Evolutionary conservation across 2,888 invertebrate species (phyloP).

Genomic region (Acronicta psi): DNA sequence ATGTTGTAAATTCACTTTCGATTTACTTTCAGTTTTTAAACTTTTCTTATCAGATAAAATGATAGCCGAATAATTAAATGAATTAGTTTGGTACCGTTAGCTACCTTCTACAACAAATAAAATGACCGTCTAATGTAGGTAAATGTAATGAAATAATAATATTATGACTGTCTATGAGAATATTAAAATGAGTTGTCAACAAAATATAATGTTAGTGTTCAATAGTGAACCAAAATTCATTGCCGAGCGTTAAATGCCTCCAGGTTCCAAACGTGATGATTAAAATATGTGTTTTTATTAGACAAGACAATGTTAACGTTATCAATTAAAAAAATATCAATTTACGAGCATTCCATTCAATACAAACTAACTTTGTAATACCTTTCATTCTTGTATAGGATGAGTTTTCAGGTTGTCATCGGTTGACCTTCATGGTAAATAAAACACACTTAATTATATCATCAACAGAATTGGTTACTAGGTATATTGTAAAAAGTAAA

Average conservation of each 20-base stretch:
- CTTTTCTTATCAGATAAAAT: constrained; percentile 58
- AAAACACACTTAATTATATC: constrained; percentile 61
- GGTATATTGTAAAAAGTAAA: constrained; percentile 30
- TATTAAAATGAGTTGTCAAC: constrained; percentile 24
- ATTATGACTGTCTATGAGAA: constrained; percentile 1
- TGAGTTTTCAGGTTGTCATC: constrained; percentile 64
- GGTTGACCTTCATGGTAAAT: constrained; percentile 62
- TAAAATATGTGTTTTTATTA: constrained; percentile 12
- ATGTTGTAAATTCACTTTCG: constrained; percentile 67
- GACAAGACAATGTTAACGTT: constrained; percentile 31
- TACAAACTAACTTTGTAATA: constrained; percentile 63
- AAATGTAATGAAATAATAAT: constrained; percentile 4
- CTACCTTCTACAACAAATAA: constrained; percentile 10
- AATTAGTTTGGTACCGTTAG: constrained; percentile 54
- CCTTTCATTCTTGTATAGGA: constrained; percentile 78
- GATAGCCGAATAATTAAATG: constrained; percentile 55
- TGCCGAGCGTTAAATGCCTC: constrained; percentile 18
- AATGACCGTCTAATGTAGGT: constrained; percentile 7
- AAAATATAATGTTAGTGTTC: constrained; percentile 30
- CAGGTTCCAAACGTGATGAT: constrained; percentile 13
- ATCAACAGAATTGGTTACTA: constrained; percentile 34
- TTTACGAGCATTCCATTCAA: constrained; percentile 52
- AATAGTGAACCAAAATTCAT: constrained; percentile 10
- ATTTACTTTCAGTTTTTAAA: constrained; percentile 61
- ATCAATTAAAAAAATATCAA: constrained; percentile 32